Evolutionary conservation across 1,140 invertebrate species (phyloP).

Genomic region (Cephus cinctus): DNA sequence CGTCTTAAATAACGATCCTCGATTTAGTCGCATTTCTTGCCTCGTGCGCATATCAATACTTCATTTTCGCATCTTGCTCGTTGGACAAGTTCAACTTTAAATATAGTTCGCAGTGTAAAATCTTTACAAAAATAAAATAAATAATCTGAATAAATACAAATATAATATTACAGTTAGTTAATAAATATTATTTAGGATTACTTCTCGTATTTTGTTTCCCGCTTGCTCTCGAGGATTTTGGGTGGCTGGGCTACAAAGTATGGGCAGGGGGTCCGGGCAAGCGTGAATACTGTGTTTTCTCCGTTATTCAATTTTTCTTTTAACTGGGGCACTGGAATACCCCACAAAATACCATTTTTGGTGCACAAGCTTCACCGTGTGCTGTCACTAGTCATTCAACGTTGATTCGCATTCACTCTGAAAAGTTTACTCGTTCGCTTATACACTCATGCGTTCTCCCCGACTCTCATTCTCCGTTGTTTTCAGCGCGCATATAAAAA

Average conservation of each 20-base stretch:
- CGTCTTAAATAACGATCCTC: no score
- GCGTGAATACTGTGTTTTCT: conserved; percentile 21
- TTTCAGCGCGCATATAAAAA: background rate
- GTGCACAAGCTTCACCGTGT: conserved; percentile 17
- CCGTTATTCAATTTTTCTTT: no score
- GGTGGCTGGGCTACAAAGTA: background rate
- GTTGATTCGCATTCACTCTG: no score
- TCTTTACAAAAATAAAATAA: conserved; percentile 55
- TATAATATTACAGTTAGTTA: conserved; percentile 46
- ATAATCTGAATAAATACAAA: conserved; percentile 55
- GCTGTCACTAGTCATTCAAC: no score
- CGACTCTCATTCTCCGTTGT: background rate
- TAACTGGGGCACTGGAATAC: no score
- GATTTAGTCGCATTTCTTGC: no score
- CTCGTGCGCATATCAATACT: no score
- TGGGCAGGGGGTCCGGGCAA: conserved; percentile 13
- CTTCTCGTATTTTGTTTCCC: conserved; percentile 10
- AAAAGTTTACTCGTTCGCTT: background rate
- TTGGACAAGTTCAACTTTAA: conserved; percentile 36
- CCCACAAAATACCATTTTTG: conserved; percentile 16
- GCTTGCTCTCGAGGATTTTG: conserved; percentile 5
- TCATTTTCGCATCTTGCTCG: conserved; percentile 1
- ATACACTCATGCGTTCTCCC: background rate
- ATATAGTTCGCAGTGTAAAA: conserved; percentile 46
- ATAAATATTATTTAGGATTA: conserved; percentile 47